These are phyloP conservation scores for Drosophila kuntzei DNA, from an alignment of 2,888 invertebrate species.

Conservation along the genomic window DNA sequence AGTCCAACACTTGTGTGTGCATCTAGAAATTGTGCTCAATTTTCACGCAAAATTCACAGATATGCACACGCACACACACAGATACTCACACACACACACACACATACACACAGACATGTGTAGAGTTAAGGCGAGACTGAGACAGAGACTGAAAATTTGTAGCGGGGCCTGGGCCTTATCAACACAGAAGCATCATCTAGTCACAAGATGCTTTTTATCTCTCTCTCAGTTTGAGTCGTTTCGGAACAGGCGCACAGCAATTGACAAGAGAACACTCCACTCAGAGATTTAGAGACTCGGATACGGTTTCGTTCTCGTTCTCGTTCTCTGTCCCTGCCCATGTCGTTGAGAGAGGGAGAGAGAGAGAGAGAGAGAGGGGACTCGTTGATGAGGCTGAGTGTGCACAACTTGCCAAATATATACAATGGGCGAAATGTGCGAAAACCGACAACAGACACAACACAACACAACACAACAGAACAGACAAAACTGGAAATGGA, in stretches of 20 bases:
- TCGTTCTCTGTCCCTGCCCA: conserved; percentile 4
- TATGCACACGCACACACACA: conserved; percentile 28
- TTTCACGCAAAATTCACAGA: conserved; percentile 70
- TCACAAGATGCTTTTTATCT: conserved; percentile 83
- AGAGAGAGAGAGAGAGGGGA: not conserved
- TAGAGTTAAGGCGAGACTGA: conserved; percentile 11
- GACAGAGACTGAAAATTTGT: conserved; percentile 29
- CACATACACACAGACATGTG: conserved; percentile 8
- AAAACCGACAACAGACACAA: conserved; percentile 52
- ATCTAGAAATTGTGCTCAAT: conserved; percentile 79
- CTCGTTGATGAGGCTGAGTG: conserved; percentile 56
- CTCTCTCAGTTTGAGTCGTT: conserved; percentile 84
- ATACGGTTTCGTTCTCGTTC: conserved; percentile 26
- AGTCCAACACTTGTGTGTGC: conserved; percentile 53
- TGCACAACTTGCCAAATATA: conserved; percentile 75
- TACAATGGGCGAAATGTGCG: conserved; percentile 76
- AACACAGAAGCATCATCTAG: conserved; percentile 82
- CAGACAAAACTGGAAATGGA: conserved; percentile 73
- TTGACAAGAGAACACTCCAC: conserved; percentile 62
- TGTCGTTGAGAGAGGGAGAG: not conserved
- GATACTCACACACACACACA: conserved; percentile 13
- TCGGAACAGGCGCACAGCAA: conserved; percentile 82
- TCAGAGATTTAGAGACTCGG: conserved; percentile 40
- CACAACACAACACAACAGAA: conserved; percentile 17
- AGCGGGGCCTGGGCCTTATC: conserved; percentile 69